phyloP scores from a whole-genome alignment of 1,140 invertebrate genomes.

The Seison nebaliae region DNA sequence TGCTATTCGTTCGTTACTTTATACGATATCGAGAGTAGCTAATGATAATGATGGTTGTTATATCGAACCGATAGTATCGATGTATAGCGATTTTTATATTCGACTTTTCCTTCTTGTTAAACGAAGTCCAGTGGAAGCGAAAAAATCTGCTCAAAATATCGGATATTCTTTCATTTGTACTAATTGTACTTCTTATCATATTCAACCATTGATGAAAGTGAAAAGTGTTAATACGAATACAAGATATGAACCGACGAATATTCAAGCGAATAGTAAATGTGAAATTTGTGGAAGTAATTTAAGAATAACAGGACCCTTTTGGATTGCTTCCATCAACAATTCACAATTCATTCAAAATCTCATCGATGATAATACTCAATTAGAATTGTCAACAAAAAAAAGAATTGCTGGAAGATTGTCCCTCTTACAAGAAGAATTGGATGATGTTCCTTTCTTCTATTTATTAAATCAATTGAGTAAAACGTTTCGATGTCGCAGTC shows the following conservation, averaged over 20 bases:
- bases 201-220: conserved; percentile 46
- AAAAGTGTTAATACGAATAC: conserved; percentile 20
- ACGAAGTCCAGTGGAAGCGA: conserved; percentile 49
- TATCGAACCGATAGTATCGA: conserved; percentile 58
- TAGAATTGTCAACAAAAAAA: conserved; percentile 35
- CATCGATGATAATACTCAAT: conserved; percentile 15
- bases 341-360: conserved; percentile 41
- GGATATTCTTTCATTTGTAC: conserved; percentile 46
- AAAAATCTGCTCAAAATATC: conserved; percentile 39
- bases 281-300: conserved; percentile 18
- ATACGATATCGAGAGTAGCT: conserved; percentile 62
- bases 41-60: conserved; percentile 59
- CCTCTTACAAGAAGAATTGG: conserved; percentile 41
- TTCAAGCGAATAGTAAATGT: conserved; percentile 14
- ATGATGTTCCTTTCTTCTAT: conserved; percentile 58
- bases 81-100: conserved; percentile 90
- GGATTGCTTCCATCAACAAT: conserved; percentile 57
- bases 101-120: conserved; percentile 64
- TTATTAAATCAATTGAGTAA: conserved; percentile 38
- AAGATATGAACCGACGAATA: conserved; percentile 15
- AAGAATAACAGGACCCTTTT: conserved; percentile 64
- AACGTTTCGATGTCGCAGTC: conserved; percentile 34
- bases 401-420: conserved; percentile 39
- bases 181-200: conserved; percentile 48
- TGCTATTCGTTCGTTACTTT: conserved; percentile 64